Percentiles rank a stretch among this genome's conserved stretches.
Evolutionary conservation across 2,888 invertebrate genomes (phyloP).

Genomic region (Lordiphosa andalusiaca): DNA sequence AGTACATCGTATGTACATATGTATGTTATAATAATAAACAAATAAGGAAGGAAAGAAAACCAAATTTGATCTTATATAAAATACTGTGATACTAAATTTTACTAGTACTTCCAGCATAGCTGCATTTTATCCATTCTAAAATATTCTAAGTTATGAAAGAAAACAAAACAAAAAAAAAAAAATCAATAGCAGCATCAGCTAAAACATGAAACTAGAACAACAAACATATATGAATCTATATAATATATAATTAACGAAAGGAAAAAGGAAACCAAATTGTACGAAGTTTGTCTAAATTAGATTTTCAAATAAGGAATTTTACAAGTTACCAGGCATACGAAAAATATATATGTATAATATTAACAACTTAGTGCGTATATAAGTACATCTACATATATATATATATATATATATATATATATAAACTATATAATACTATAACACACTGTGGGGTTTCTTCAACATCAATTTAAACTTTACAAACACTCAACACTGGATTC

Average conservation of each 20-base stretch:
- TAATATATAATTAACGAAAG: slow-evolving; percentile 11
- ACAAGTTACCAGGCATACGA: slow-evolving; percentile 13
- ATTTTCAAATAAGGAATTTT: slow-evolving; percentile 33
- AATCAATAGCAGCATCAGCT: slow-evolving; percentile 24
- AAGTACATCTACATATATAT: slow-evolving; percentile 15
- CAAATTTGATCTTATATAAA: slow-evolving; percentile 80
- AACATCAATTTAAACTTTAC: slow-evolving; percentile 5
- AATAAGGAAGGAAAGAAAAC: slow-evolving; percentile 44
- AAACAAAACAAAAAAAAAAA: slow-evolving; percentile 3
- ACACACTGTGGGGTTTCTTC: slow-evolving; percentile 9
- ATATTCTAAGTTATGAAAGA: slow-evolving; percentile 75
- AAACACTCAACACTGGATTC: slow-evolving; percentile 1
- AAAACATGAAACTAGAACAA: slow-evolving; percentile 20
- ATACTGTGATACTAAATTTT: slow-evolving; percentile 81
- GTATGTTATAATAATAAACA: slow-evolving; percentile 9
- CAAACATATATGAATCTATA: slow-evolving; percentile 15
- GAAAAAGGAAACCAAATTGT: slow-evolving; percentile 10
- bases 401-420: slow-evolving; percentile 9
- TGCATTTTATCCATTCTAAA: slow-evolving; percentile 81
- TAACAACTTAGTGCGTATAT: slow-evolving; percentile 7
- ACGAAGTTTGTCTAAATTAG: slow-evolving; percentile 25
- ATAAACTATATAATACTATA: slow-evolving; percentile 7
- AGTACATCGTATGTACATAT: too few species aligned
- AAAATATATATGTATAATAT: slow-evolving; percentile 6
- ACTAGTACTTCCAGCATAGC: slow-evolving; percentile 81